Evolutionary conservation across 2,113 vertebrate species (phyloP), one percentile per base, ranked within the genome.

Genomic region (Tenrec ecaudatus): DNA sequence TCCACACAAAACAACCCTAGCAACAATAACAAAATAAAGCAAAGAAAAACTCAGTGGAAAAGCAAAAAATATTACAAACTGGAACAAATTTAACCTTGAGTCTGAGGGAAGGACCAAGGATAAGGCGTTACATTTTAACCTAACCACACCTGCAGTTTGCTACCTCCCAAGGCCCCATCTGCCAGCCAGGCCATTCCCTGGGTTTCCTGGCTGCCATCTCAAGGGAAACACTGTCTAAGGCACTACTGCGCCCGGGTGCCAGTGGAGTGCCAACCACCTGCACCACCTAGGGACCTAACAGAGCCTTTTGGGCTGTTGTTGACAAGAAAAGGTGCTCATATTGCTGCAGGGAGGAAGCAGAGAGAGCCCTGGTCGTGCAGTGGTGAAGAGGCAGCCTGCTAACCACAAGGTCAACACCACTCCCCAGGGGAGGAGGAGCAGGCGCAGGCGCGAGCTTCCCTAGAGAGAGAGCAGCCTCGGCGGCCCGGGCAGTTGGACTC

Each of bases 241-340:
- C 15, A 5, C 31, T n/a, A 4, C 68, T n/a, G 12, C 10, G 29
- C n/a, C n/a, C 4, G n/a, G 68, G 68, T n/a, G 16, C 29, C 31
- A 69, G 68, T 6, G n/a, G 11, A 69, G 68, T n/a, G 2, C 11
- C n/a, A 69, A n/a, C 68, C 6, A 14, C n/a, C 17, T n/a, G 68
- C 31, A 17, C 3, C 15, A 69, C 68, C 29, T 69, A 69, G 68
- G 68, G 68, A n/a, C 14, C 68, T 69, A 31, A n/a, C 81, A 40
- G 23, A 33, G 36, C 31, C 23, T 29, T 68, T 69, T 76, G 76
- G 79, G 88, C 85, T 66, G 85, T 76, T 85, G 79, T 91, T 88
- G 57, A 88, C 31, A 53, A 16, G 17, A 90, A 88, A 69, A 89
- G 27, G 60, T 53, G 84, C 73, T 87, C 33, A 79, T 64, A 78